These are phyloP conservation scores for Thaumetopoea pityocampa DNA, from an alignment of 1,140 invertebrate species.

Conservation along the genomic window DNA sequence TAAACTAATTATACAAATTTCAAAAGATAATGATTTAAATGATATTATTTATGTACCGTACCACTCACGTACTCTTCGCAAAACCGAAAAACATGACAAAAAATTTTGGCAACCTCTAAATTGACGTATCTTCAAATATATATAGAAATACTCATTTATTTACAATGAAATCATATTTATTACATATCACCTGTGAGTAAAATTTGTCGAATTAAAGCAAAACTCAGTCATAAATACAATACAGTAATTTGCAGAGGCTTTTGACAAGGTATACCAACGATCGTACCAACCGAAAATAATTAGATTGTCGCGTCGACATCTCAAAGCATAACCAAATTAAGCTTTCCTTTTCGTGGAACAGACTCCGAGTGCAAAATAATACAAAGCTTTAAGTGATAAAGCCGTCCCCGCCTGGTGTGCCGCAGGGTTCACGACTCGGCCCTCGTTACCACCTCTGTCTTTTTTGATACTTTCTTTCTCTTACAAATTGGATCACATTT, in stretches of 20 bases:
- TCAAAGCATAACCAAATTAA: conserved; percentile 73
- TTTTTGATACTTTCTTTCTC: conserved; percentile 18
- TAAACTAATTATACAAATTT: too few species aligned
- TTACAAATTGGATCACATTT: conserved; percentile 19
- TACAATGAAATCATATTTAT: conserved; percentile 1
- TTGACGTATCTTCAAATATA: too few species aligned
- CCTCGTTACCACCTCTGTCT: conserved; percentile 47
- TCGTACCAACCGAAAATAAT: conserved; percentile 53
- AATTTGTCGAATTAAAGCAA: conserved; percentile 13
- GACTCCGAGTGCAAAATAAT: conserved; percentile 63
- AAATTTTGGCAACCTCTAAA: too few species aligned
- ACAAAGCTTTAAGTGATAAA: conserved; percentile 69
- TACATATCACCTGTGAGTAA: conserved; percentile 3
- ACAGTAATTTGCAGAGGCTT: conserved; percentile 38
- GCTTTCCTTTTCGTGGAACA: conserved; percentile 61
- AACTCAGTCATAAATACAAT: conserved; percentile 17
- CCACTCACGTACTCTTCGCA: too few species aligned
- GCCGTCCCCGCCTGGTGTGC: conserved; percentile 41
- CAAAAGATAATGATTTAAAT: too few species aligned
- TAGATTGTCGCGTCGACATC: conserved; percentile 68
- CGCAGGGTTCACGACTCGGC: conserved; percentile 41
- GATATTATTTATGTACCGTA: too few species aligned
- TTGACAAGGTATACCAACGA: conserved; percentile 58
- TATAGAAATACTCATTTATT: neutral
- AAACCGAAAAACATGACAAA: too few species aligned